Base-by-base conservation (phyloP, 2,888 invertebrate species). In the Coleophora flavipennella region DNA sequence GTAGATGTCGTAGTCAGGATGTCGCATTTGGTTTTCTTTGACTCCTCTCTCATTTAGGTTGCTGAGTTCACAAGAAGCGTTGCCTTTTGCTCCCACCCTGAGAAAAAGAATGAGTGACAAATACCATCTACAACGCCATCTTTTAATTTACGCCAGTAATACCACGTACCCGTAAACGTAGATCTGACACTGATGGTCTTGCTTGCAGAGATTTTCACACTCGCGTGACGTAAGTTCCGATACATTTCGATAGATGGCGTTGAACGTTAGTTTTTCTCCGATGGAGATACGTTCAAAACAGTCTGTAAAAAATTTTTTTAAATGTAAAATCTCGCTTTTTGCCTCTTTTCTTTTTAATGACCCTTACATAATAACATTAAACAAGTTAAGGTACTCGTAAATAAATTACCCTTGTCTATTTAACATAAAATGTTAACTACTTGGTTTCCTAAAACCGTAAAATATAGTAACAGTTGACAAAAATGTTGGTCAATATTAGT, bases 211-310 rank as follows among this genome's bases (percentile, higher is more conserved):
- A 44, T 87, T 86, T 59, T 89, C 88, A 64, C 90, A 90, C 57
- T 86, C 86, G 38, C 83, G 77, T 44, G 87, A 77, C 33, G 87
- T 87, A 64, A 88, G 86, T 69, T 87, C 87, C 13, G 87, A 83
- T 35, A 87, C 83, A 43, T 87, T 88, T 20, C 87, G 86, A 53
- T 88, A 88, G 73, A 89, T 87, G 75, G 86, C 86, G 57, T 80
- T 79, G 27, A 62, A 62, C 28, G 88, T 86, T 44, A 90, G 63
- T 63, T 88, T 87, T 43, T 89, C 88, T 37, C 89, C 90, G 44
- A 90, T 84, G 1, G 88, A 87, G 42, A 89, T 75, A 45, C 90
- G 84, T 52, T 89, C 89, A 60, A 90, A 90, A 57, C 90, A 90
- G 57, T 89, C 90, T 90, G 75, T 2, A 71, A 70, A 40, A 35